These are phyloP conservation scores for Pterophyllum scalare DNA, from an alignment of 2,113 vertebrate genomes.

Conservation along the genomic window DNA sequence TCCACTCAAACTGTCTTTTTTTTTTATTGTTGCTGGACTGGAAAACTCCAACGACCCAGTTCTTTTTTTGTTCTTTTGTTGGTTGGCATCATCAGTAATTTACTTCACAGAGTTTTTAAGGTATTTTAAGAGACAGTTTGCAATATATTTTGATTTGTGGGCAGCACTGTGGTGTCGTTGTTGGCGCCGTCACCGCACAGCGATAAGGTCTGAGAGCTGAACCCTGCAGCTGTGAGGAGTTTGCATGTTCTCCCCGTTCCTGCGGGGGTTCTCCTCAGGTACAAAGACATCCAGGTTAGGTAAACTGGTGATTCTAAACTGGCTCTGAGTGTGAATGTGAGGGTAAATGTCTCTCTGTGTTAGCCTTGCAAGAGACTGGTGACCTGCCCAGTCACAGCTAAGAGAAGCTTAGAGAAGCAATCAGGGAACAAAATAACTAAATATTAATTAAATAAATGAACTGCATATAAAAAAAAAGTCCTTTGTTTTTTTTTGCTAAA, in stretches of 20 bases:
- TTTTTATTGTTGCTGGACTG: not conserved
- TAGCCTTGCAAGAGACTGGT: not conserved
- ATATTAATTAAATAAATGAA: not conserved
- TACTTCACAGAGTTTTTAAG: too few relatives aligned
- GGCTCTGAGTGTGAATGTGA: not conserved
- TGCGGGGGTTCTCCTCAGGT: not conserved
- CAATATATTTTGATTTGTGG: not conserved
- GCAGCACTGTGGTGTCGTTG: rapidly evolving
- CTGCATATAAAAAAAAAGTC: not conserved
- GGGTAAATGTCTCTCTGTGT: not conserved
- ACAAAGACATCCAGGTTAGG: not conserved
- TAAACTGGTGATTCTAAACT: not conserved
- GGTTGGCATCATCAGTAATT: too few relatives aligned
- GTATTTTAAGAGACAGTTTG: too few relatives aligned
- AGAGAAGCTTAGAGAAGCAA: not conserved
- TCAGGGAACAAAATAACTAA: not conserved
- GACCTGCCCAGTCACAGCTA: not conserved
- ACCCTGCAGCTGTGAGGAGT: not conserved
- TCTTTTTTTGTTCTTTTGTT: not conserved
- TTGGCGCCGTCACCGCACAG: not conserved
- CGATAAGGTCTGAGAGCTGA: not conserved
- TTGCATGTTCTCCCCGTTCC: not conserved
- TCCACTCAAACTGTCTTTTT: not conserved
- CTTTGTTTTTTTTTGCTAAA: not conserved
- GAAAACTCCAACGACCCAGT: not conserved